Percentiles rank a stretch among this genome's conserved stretches.
These are phyloP conservation scores for Cyclura pinguis DNA, from an alignment of 2,797 vertebrate genomes.

Conservation along the genomic window DNA sequence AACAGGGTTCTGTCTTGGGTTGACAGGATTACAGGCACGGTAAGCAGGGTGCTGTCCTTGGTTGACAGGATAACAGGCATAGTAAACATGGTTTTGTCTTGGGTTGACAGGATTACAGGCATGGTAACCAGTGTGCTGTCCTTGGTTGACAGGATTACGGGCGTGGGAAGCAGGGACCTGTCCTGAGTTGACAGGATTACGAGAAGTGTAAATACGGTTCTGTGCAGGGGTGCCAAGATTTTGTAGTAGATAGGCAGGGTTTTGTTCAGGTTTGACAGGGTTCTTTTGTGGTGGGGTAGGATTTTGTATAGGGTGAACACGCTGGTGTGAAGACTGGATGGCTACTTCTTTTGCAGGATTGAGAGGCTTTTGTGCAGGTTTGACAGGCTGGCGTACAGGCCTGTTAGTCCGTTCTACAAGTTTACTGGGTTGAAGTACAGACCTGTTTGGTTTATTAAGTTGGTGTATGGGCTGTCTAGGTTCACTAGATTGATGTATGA, in stretches of 20 bases:
- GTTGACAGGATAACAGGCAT: too few species aligned
- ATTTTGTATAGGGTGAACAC: neutral
- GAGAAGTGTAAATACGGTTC: neutral
- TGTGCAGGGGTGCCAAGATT: neutral
- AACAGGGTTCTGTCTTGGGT: too few species aligned
- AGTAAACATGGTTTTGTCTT: too few species aligned
- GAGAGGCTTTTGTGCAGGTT: neutral
- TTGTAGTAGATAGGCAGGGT: neutral
- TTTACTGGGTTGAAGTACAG: neutral
- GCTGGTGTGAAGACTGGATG: neutral
- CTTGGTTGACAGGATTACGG: constrained; percentile 8
- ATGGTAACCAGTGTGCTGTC: neutral
- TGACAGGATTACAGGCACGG: too few species aligned
- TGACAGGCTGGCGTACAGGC: neutral
- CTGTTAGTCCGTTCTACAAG: neutral
- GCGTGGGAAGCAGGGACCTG: neutral
- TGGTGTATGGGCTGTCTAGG: neutral
- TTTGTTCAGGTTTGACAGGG: constrained; percentile 2
- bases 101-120: too few species aligned
- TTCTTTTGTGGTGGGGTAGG: neutral
- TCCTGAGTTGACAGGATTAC: neutral
- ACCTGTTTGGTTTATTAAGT: neutral
- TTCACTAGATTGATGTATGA: neutral
- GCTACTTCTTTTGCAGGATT: neutral
- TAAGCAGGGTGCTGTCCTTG: too few species aligned